Evolutionary conservation across 1,140 invertebrate species (phyloP).

Genomic region (Caerostris darwini): DNA sequence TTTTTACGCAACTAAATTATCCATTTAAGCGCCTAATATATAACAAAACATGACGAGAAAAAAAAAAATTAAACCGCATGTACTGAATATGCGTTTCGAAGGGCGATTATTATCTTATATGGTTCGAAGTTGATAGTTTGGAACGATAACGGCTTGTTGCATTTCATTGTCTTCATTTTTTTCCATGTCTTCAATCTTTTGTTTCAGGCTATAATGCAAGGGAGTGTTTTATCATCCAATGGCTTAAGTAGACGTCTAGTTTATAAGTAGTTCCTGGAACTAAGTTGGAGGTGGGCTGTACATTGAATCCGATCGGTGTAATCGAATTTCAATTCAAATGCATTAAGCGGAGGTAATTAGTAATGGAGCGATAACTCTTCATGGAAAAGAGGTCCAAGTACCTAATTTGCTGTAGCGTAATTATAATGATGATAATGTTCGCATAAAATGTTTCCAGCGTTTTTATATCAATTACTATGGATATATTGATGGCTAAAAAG

Average conservation of each 20-base stretch:
- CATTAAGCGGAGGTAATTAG: background rate
- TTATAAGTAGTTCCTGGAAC: slow-evolving; percentile 32
- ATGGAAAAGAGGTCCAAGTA: background rate
- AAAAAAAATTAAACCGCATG: background rate
- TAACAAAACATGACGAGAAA: slow-evolving; percentile 14
- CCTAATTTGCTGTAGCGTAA: background rate
- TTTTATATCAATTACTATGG: too few species aligned
- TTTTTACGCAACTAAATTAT: slow-evolving; percentile 43
- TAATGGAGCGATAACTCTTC: background rate
- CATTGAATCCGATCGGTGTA: background rate
- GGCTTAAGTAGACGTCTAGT: background rate
- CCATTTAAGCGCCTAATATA: slow-evolving; percentile 61
- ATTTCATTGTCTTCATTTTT: background rate
- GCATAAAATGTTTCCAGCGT: too few species aligned
- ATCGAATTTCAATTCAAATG: slow-evolving; percentile 34
- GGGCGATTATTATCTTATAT: slow-evolving; percentile 61
- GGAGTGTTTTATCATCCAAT: background rate
- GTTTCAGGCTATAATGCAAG: background rate
- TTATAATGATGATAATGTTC: background rate
- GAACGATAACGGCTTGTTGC: slow-evolving; percentile 6
- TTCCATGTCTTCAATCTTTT: background rate
- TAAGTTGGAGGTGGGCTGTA: background rate
- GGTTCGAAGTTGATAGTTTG: background rate
- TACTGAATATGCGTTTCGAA: background rate
- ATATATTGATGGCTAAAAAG: too few species aligned